Evolutionary conservation across 2,888 invertebrate species (phyloP).

Genomic region (Sialis lutaria): DNA sequence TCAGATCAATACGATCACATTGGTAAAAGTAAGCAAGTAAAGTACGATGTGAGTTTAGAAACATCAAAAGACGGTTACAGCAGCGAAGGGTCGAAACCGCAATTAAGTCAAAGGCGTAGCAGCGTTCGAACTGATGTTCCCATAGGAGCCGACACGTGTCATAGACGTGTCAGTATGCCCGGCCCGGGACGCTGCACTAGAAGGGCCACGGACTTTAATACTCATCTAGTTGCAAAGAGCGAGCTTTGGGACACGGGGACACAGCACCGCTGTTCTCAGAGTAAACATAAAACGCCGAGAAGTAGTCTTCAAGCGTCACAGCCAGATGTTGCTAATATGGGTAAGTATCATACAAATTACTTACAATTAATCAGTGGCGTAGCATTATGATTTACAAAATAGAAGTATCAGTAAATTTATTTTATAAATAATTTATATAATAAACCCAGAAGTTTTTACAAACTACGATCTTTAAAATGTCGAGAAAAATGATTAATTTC

Average conservation of each 20-base stretch:
- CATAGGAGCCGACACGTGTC: constrained; percentile 9
- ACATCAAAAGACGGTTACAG: neutral
- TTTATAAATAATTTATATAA: too few relatives aligned
- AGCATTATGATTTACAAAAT: too few relatives aligned
- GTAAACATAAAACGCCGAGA: constrained; percentile 2
- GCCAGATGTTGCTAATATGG: constrained; percentile 1
- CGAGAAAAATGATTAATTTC: too few relatives aligned
- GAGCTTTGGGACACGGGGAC: constrained; percentile 28
- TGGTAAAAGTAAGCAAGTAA: neutral
- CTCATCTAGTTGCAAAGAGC: constrained; percentile 26
- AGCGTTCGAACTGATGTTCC: neutral
- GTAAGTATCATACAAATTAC: neutral
- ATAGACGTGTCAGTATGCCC: constrained; percentile 19
- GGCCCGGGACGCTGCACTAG: constrained; percentile 15
- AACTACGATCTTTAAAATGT: too few relatives aligned
- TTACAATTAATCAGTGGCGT: neutral
- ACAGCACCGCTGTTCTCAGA: constrained; percentile 20
- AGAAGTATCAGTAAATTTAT: too few relatives aligned
- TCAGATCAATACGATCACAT: neutral
- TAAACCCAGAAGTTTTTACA: too few relatives aligned
- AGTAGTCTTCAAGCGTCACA: constrained; percentile 1
- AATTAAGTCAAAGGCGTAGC: neutral
- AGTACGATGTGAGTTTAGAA: neutral
- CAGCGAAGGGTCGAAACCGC: too few relatives aligned
- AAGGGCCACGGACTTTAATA: constrained; percentile 17